phyloP scores from a whole-genome alignment of 2,888 invertebrate genomes.

The Melangyna quadrimaculata region DNA sequence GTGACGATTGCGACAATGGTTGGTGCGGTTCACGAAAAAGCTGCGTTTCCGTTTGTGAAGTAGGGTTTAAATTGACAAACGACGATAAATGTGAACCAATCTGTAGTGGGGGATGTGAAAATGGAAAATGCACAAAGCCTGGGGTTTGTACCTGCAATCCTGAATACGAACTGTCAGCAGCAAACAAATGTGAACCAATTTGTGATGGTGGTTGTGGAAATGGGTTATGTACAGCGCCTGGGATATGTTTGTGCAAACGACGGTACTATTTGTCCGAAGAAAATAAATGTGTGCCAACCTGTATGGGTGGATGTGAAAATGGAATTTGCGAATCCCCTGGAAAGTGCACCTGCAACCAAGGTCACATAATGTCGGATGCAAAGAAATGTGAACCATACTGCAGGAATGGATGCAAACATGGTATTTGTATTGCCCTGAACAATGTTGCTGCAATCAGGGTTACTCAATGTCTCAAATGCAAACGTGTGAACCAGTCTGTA shows the following conservation, averaged over 20 bases:
- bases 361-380: not conserved
- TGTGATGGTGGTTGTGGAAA: not conserved
- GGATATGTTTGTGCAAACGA: not conserved
- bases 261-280: not conserved
- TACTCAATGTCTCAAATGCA: not conserved
- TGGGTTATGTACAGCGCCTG: not conserved
- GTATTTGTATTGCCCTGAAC: not conserved
- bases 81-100: not conserved
- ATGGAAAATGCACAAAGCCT: not conserved
- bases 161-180: no score
- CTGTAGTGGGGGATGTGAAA: not conserved
- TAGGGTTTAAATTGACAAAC: not conserved
- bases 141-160: not conserved
- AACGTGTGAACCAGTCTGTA: not conserved
- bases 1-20: not conserved
- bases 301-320: not conserved
- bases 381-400: not conserved
- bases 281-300: not conserved
- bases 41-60: not conserved
- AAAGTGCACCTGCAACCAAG: not conserved
- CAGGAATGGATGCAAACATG: not conserved
- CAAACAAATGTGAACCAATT: not conserved
- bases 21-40: not conserved
- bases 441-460: not conserved
- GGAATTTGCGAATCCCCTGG: not conserved